Evolutionary conservation across 2,113 vertebrate genomes (phyloP), one percentile per base, ranked within the genome.

Genomic region (Calidris pygmaea): DNA sequence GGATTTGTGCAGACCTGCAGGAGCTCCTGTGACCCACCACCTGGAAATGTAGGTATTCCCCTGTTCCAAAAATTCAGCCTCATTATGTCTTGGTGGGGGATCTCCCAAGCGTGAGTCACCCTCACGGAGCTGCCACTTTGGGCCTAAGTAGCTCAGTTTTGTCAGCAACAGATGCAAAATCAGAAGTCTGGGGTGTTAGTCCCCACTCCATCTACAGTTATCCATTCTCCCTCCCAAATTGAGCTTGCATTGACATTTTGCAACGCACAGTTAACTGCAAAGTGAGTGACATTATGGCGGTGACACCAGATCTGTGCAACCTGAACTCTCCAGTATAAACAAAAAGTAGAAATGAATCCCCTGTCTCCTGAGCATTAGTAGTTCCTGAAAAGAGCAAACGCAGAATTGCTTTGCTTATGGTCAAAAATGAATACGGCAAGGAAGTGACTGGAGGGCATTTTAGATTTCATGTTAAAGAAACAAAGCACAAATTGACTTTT

Each of bases 401-500:
- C 30, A 68, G 93, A 94, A 77, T 65, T 89, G 58, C 92, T 92
- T 85, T 67, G 55, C 74, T 94, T 77, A 55, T 62, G 82, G 91
- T 87, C 83, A 90, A 63, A 95, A 91, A 85, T 13, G 58, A 78
- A 63, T 48, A 45, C 52, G 48, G 77, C 2, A 8, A 87, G 60
- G 87, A 91, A 93, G 94, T 72, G 78, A 72, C 89, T 62, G 63
- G 35, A 77, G 80, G 91, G 81, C 87, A 85, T 90, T 94, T 86
- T 39, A 59, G 80, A 81, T 85, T 87, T 94, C 89, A 94, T 5
- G 34, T 72, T 82, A 83, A 95, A 87, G 86, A 96, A 95, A 87
- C 45, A 39, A 96, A 95, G 85, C 83, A 93, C 75, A 91, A 89
- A 95, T 93, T 96, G 97, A 95, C 95, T 96, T 95, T 96, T 91